These are phyloP conservation scores for Pyrgilauda ruficollis DNA, from an alignment of 2,113 vertebrate genomes.

Conservation along the genomic window DNA sequence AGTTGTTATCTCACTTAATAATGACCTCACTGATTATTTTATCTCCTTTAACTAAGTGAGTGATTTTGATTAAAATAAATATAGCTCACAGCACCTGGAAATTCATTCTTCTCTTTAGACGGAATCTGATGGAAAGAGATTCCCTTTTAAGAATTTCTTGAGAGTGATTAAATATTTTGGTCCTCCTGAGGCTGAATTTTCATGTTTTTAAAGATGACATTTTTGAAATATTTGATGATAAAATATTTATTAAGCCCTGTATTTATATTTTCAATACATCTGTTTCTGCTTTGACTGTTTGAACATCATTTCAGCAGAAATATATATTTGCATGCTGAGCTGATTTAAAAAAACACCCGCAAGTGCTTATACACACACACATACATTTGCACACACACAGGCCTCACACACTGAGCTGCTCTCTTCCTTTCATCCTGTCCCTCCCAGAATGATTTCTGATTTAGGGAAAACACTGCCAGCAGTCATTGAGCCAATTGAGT, in stretches of 20 bases:
- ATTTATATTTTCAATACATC: conserved; percentile 77
- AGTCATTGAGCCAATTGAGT: conserved; percentile 7
- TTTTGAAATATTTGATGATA: conserved; percentile 79
- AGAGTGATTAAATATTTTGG: conserved; percentile 78
- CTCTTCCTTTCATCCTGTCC: not conserved
- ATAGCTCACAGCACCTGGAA: conserved; percentile 79
- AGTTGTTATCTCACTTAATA: conserved; percentile 81
- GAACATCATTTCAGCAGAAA: conserved; percentile 75
- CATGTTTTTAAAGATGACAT: conserved; percentile 77
- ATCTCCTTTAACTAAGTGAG: conserved; percentile 75
- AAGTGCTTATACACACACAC: not conserved
- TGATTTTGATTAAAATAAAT: conserved; percentile 82
- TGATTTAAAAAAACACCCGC: conserved; percentile 55
- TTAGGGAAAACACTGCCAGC: not conserved
- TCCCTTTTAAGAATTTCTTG: conserved; percentile 77
- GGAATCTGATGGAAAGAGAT: conserved; percentile 64
- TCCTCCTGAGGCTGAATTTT: conserved; percentile 76
- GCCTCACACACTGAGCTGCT: not conserved
- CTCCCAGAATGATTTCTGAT: not conserved
- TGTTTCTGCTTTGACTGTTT: conserved; percentile 73
- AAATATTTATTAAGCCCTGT: conserved; percentile 79
- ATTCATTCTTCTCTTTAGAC: conserved; percentile 71
- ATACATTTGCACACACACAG: not conserved
- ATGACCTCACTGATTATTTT: conserved; percentile 80
- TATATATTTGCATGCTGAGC: conserved; percentile 74